Conservation (phyloP, 2,888 invertebrate species). For the Strigamia crassipes region DNA sequence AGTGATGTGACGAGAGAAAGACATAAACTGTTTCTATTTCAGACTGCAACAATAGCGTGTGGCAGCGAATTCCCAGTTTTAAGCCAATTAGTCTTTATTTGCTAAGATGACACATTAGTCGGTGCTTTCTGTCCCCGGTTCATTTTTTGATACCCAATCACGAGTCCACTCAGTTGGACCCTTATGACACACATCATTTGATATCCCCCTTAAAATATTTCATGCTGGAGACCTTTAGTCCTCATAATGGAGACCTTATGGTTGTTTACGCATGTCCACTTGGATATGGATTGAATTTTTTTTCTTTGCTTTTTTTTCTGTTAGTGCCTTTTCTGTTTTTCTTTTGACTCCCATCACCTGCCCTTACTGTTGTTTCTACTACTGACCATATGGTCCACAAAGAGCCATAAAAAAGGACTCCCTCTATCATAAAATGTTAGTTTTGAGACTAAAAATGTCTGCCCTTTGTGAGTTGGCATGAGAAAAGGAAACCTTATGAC, state of each 20-base stretch:
- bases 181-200: neutral
- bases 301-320: constrained; percentile 2
- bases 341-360: constrained; percentile 25
- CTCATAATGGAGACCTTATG: constrained; percentile 22
- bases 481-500: constrained; percentile 31
- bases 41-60: too few species aligned
- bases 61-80: too few species aligned
- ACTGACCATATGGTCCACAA: constrained; percentile 37
- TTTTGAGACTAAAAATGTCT: constrained; percentile 31
- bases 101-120: neutral
- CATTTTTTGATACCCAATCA: neutral
- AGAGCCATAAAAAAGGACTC: constrained; percentile 35
- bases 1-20: neutral
- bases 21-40: too few species aligned
- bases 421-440: constrained; percentile 37
- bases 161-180: neutral
- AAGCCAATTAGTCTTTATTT: too few species aligned
- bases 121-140: too few species aligned
- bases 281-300: neutral
- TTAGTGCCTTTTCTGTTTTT: neutral
- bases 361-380: constrained; percentile 28
- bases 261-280: constrained; percentile 30
- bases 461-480: constrained; percentile 23
- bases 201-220: neutral
- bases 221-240: neutral